Conservation (phyloP, 2,797 vertebrate species). For the Astyanax mexicanus region DNA sequence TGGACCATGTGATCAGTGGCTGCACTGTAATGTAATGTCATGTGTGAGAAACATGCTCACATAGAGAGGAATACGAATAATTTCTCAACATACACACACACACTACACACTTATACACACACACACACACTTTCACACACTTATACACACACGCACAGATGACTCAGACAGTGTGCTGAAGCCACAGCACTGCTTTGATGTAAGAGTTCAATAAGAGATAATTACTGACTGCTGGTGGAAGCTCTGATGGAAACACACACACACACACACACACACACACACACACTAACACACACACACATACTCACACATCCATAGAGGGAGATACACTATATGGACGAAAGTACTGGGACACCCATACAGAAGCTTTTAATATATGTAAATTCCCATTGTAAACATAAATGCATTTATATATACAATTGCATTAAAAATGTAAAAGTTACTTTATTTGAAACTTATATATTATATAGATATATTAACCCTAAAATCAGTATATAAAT, state of each 20-base stretch:
- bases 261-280: neutral
- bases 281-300: slow-evolving; percentile 5
- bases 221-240: slow-evolving; percentile 44
- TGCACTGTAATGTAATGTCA: slow-evolving; percentile 7
- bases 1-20: neutral
- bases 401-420: too few species aligned
- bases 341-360: too few species aligned
- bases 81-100: neutral
- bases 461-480: too few species aligned
- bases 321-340: too few species aligned
- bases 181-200: slow-evolving; percentile 46
- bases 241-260: neutral
- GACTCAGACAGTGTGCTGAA: neutral
- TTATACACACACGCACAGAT: neutral
- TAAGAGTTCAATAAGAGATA: slow-evolving; percentile 55
- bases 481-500: too few species aligned
- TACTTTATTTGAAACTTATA: too few species aligned
- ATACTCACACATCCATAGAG: neutral
- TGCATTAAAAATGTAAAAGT: too few species aligned
- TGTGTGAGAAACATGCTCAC: neutral
- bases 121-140: too few species aligned
- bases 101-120: too few species aligned
- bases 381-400: too few species aligned
- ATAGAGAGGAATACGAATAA: neutral
- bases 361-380: too few species aligned